Conservation (phyloP, 2,113 vertebrate species). For the Hassar affinis region DNA sequence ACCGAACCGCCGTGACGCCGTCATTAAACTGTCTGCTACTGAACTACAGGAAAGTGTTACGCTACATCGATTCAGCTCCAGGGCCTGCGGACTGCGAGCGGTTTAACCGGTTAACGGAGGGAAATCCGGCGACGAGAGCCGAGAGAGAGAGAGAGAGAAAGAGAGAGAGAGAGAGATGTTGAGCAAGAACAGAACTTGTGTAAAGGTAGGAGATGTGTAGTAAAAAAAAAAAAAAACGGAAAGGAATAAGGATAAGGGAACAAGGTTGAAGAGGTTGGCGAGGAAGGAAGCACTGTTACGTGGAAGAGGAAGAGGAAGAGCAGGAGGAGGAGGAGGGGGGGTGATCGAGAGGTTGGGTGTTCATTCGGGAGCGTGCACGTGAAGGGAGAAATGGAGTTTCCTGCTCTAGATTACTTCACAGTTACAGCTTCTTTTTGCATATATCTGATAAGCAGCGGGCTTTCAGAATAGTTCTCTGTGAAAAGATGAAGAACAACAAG, state of each 20-base stretch:
- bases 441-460: conserved; percentile 73
- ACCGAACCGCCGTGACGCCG: conserved; percentile 25
- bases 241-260: conserved; percentile 3
- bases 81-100: neutral
- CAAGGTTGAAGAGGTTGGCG: neutral
- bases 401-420: conserved; percentile 71
- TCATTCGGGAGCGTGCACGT: conserved; percentile 48
- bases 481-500: conserved; percentile 63
- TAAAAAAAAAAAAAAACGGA: neutral
- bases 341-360: conserved; percentile 27
- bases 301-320: neutral
- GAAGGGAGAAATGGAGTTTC: conserved; percentile 66
- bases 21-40: conserved; percentile 27
- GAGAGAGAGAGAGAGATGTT: neutral
- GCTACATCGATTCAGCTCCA: conserved; percentile 44
- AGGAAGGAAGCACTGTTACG: conserved; percentile 18
- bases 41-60: conserved; percentile 22
- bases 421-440: conserved; percentile 79
- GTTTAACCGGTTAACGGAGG: too few species aligned
- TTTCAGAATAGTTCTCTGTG: conserved; percentile 73
- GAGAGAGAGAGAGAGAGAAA: too few species aligned
- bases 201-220: neutral
- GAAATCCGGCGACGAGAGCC: neutral
- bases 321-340: too few species aligned
- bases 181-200: neutral